Conservation (phyloP, 2,888 invertebrate genomes). For the Metellina segmentata region DNA sequence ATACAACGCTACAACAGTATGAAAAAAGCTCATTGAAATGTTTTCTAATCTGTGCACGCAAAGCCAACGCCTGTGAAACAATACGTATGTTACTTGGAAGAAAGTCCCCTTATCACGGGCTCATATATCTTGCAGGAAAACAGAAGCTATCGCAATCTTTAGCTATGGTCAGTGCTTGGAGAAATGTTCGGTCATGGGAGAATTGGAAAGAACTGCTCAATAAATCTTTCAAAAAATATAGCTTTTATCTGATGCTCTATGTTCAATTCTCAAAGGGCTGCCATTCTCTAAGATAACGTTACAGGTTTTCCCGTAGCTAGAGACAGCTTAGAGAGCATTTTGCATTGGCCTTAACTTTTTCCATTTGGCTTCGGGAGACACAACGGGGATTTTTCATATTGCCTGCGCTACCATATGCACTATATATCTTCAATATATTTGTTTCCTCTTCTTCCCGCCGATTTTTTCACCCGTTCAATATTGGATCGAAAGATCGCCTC, state of each 20-base stretch:
- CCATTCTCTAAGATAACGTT: conserved; percentile 69
- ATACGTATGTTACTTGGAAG: conserved; percentile 54
- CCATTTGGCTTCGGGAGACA: conserved; percentile 46
- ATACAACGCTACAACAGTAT: too few relatives aligned
- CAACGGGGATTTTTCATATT: conserved; percentile 57
- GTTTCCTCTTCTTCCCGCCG: conserved; percentile 9
- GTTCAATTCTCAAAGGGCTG: conserved; percentile 69
- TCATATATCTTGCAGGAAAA: conserved; percentile 61
- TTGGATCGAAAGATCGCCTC: conserved; percentile 48
- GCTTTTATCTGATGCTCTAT: conserved; percentile 75
- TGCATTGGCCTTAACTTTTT: conserved; percentile 64
- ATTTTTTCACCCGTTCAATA: conserved; percentile 34
- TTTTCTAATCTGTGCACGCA: too few relatives aligned
- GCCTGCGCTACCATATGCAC: conserved; percentile 25
- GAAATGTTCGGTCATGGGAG: conserved; percentile 71
- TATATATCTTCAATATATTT: conserved; percentile 21
- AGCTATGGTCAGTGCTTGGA: conserved; percentile 74
- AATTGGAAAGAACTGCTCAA: conserved; percentile 75
- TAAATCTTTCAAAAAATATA: conserved; percentile 76
- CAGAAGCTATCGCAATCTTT: conserved; percentile 66
- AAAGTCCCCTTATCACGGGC: conserved; percentile 57
- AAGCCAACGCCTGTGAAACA: too few relatives aligned
- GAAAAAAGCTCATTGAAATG: too few relatives aligned
- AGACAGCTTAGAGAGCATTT: conserved; percentile 75
- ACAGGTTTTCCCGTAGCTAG: conserved; percentile 70